Base-by-base conservation (phyloP, 2,888 invertebrate species). In the Atrina japonica region DNA sequence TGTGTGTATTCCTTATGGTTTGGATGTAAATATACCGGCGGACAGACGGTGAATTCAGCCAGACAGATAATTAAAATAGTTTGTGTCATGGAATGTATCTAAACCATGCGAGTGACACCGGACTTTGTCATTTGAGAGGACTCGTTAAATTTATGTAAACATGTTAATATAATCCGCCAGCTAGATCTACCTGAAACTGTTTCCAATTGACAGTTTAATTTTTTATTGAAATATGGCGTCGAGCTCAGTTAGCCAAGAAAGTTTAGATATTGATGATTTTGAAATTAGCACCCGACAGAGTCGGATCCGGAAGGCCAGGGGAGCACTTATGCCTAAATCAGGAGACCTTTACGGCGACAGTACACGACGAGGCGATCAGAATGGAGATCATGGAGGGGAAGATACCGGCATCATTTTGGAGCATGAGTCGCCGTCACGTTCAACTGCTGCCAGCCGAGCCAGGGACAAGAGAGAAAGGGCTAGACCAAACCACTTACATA, bases 191-290 rank as follows among this genome's bases (percentile, higher is more conserved):
- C n/a, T n/a, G n/a, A n/a, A n/a, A n/a, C n/a, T n/a, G n/a, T n/a
- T n/a, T n/a, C n/a, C n/a, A n/a, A n/a, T n/a, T n/a, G n/a, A n/a
- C n/a, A n/a, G n/a, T n/a, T n/a, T n/a, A n/a, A n/a, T n/a, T n/a
- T n/a, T n/a, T n/a, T 5, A 35, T 7, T 35, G 35, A 27, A 76
- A 69, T 55, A 93, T 93, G 93, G 93, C 93, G 81, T 93, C 93
- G 21, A 93, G 93, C 80, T 93, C 93, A 35, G 92, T 93, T 56
- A 93, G 93, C 79, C 93, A 93, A 82, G 93, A 93, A 81, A 93
- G 93, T 82, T 91, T 93, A 66, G 93, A 93, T 76, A 83, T 83
- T 61, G 92, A 92, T 76, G 93, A 93, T 76, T 92, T 91, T 75
- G 92, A 92, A 71, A 86, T 91, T 47, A 91, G 91, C n/a, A 91